Conservation (phyloP, 2,888 invertebrate genomes). For the Troides helena region DNA sequence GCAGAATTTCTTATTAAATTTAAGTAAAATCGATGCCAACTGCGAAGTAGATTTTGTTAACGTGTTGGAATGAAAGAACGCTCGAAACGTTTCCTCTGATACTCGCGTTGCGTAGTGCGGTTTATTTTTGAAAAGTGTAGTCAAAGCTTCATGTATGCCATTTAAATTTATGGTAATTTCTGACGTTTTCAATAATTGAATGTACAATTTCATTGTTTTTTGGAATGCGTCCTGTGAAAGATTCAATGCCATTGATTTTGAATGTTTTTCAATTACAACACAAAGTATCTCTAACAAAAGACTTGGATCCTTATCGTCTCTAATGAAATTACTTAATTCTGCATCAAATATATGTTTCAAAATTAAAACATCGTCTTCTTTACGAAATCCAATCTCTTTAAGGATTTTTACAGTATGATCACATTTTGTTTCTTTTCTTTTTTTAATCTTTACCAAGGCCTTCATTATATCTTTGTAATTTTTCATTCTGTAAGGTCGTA, state of each 20-base stretch:
- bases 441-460: slow-evolving; percentile 71
- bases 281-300: slow-evolving; percentile 75
- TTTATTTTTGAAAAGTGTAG: slow-evolving; percentile 80
- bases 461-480: slow-evolving; percentile 70
- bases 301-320: slow-evolving; percentile 72
- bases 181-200: slow-evolving; percentile 61
- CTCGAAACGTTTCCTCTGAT: slow-evolving; percentile 74
- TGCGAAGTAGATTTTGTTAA: slow-evolving; percentile 79
- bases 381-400: slow-evolving; percentile 59
- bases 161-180: slow-evolving; percentile 70
- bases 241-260: slow-evolving; percentile 52
- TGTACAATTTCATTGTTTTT: slow-evolving; percentile 66
- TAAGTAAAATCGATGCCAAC: slow-evolving; percentile 80
- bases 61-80: slow-evolving; percentile 73
- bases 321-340: slow-evolving; percentile 58
- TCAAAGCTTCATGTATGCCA: slow-evolving; percentile 76
- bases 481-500: slow-evolving; percentile 78
- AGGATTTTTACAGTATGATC: slow-evolving; percentile 65
- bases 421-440: slow-evolving; percentile 55
- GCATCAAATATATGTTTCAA: slow-evolving; percentile 62
- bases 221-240: slow-evolving; percentile 57
- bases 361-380: slow-evolving; percentile 65
- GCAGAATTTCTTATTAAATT: slow-evolving; percentile 72
- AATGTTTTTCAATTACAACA: slow-evolving; percentile 70
- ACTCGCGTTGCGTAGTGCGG: slow-evolving; percentile 80